phyloP scores from a whole-genome alignment of 2,888 invertebrate species.

The Laspeyria flexula region DNA sequence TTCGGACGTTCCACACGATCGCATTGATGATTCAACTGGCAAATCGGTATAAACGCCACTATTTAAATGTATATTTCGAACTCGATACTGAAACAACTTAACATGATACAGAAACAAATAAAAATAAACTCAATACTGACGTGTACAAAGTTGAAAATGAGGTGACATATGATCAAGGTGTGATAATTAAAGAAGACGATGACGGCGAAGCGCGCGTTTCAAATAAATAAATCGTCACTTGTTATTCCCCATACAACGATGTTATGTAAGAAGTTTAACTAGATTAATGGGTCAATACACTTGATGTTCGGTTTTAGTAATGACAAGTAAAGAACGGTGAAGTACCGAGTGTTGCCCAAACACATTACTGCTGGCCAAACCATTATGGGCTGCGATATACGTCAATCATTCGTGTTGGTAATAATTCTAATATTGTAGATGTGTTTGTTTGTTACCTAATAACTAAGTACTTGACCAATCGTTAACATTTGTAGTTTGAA shows the following conservation, averaged over 20 bases:
- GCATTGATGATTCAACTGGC: constrained; percentile 64
- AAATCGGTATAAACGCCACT: constrained; percentile 63
- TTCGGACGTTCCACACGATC: constrained; percentile 37
- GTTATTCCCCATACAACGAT: constrained; percentile 56
- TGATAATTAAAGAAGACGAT: constrained; percentile 60
- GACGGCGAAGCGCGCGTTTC: constrained; percentile 61
- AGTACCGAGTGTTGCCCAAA: constrained; percentile 35
- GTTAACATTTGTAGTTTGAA: constrained; percentile 41
- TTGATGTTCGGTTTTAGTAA: constrained; percentile 38
- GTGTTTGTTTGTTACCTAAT: constrained; percentile 35
- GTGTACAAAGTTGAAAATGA: constrained; percentile 21
- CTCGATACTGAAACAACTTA: constrained; percentile 37
- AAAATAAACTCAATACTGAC: constrained; percentile 25
- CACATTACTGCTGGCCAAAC: constrained; percentile 18
- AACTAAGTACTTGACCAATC: constrained; percentile 32
- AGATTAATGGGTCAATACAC: constrained; percentile 74
- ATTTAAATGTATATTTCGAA: constrained; percentile 50
- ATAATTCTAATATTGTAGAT: constrained; percentile 35
- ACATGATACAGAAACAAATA: constrained; percentile 9
- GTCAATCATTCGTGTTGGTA: constrained; percentile 46
- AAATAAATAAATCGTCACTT: constrained; percentile 62
- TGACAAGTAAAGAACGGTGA: constrained; percentile 17
- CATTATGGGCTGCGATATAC: constrained; percentile 24
- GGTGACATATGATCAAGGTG: constrained; percentile 29
- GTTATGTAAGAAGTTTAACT: constrained; percentile 69